Evolutionary conservation across 2,113 vertebrate species (phyloP).

Genomic region (Seriola dumerili): DNA sequence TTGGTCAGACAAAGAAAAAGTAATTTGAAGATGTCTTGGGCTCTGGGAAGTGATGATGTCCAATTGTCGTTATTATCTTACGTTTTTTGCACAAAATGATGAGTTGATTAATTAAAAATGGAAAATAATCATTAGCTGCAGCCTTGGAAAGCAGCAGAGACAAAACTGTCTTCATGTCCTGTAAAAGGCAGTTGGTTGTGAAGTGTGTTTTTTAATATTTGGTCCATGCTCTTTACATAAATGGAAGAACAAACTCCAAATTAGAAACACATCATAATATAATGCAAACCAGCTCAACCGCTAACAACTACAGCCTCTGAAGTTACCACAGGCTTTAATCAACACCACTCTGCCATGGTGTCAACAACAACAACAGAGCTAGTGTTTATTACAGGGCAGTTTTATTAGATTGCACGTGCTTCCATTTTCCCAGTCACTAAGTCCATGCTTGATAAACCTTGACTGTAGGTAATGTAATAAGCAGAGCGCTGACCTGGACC

Average conservation of each 20-base stretch:
- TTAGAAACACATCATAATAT: no score
- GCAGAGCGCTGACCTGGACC: neutral
- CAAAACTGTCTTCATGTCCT: neutral
- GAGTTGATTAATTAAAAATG: no score
- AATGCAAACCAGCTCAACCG: no score
- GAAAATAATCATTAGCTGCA: no score
- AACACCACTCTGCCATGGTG: neutral
- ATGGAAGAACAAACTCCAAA: neutral
- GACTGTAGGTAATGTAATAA: neutral
- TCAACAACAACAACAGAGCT: conserved; percentile 12
- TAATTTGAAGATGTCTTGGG: no score
- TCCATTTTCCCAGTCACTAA: neutral
- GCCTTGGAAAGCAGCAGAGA: no score
- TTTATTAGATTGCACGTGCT: conserved; percentile 10
- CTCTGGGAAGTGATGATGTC: no score
- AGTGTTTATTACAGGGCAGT: conserved; percentile 6
- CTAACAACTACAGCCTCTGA: no score
- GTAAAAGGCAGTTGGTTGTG: neutral
- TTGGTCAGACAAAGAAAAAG: no score
- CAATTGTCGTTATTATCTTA: no score
- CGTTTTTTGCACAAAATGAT: no score
- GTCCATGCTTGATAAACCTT: conserved; percentile 13
- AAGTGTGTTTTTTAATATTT: neutral
- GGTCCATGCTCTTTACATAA: neutral
- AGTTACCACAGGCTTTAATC: no score